Conservation (phyloP, 2,888 invertebrate species). For the Cryptocephalus primarius region DNA sequence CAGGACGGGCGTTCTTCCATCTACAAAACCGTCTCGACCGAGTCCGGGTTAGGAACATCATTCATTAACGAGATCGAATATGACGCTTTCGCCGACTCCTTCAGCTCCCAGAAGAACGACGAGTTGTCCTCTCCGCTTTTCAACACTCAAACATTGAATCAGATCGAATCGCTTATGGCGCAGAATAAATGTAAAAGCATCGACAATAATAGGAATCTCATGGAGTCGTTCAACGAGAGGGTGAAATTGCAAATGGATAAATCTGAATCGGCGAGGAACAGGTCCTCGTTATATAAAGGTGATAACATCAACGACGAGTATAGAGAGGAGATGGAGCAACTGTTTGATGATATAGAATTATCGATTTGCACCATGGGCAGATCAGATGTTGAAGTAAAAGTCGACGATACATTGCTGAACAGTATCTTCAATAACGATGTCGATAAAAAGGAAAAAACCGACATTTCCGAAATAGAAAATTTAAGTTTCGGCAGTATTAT, state of each 20-base stretch:
- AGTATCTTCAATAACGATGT: slow-evolving; percentile 23
- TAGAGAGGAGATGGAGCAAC: slow-evolving; percentile 33
- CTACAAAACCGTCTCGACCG: too few relatives aligned
- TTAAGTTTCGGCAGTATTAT: slow-evolving; percentile 24
- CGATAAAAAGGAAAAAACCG: slow-evolving; percentile 13
- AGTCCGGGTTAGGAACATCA: too few relatives aligned
- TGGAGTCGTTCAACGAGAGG: slow-evolving; percentile 12
- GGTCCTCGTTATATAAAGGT: slow-evolving; percentile 16
- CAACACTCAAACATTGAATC: slow-evolving; percentile 22
- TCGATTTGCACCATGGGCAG: slow-evolving; percentile 39
- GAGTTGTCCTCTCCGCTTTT: slow-evolving; percentile 17
- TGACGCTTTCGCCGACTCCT: too few relatives aligned
- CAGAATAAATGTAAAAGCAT: slow-evolving; percentile 2
- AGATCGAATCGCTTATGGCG: slow-evolving; percentile 17
- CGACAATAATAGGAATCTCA: neutral
- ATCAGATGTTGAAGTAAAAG: slow-evolving; percentile 10
- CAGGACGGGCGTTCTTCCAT: too few relatives aligned
- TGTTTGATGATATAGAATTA: slow-evolving; percentile 43
- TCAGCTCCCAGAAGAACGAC: too few relatives aligned
- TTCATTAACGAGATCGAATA: too few relatives aligned
- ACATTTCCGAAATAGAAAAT: slow-evolving; percentile 11
- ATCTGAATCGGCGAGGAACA: slow-evolving; percentile 11
- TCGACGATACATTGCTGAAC: slow-evolving; percentile 21
- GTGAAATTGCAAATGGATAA: slow-evolving; percentile 6
- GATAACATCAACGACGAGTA: slow-evolving; percentile 17